A percentile compares a stretch with the other conserved stretches of the same genome.
Conservation (phyloP, 2,113 vertebrate genomes). For the Vanacampus margaritifer region DNA sequence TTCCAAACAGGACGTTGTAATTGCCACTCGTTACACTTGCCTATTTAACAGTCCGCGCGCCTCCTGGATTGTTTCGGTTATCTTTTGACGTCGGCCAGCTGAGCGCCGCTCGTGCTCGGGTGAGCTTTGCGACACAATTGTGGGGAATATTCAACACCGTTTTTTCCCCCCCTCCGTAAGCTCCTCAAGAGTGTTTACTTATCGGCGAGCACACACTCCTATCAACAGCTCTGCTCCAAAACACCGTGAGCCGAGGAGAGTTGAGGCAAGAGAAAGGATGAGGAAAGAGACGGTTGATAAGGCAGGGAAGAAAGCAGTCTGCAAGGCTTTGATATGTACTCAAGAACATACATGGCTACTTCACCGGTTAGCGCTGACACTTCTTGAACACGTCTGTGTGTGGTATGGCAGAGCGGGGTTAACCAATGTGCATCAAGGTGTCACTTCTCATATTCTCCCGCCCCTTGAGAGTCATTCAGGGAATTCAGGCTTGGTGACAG, state of each 20-base stretch:
- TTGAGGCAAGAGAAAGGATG: conserved; percentile 18
- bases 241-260: conserved; percentile 36
- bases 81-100: conserved; percentile 37
- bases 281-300: conserved; percentile 11
- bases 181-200: conserved; percentile 58
- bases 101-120: conserved; percentile 28
- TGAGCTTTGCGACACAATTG: conserved; percentile 23
- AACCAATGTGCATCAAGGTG: conserved; percentile 26
- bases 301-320: conserved; percentile 40
- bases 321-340: conserved; percentile 56
- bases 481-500: conserved; percentile 49
- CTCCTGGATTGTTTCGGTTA: conserved; percentile 29
- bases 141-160: conserved; percentile 33
- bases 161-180: conserved; percentile 33
- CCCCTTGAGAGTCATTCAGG: conserved; percentile 49
- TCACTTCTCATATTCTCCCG: conserved; percentile 34
- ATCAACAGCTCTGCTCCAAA: conserved; percentile 52
- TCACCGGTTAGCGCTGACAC: conserved; percentile 43
- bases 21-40: conserved; percentile 26
- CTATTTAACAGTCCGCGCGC: conserved; percentile 26
- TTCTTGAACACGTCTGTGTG: conserved; percentile 47
- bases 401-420: conserved; percentile 11
- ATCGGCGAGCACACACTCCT: conserved; percentile 63
- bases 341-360: conserved; percentile 55
- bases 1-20: conserved; percentile 31